Percentiles rank a stretch among this genome's conserved stretches.
Conservation (phyloP, 2,797 vertebrate genomes). For the Parambassis ranga region DNA sequence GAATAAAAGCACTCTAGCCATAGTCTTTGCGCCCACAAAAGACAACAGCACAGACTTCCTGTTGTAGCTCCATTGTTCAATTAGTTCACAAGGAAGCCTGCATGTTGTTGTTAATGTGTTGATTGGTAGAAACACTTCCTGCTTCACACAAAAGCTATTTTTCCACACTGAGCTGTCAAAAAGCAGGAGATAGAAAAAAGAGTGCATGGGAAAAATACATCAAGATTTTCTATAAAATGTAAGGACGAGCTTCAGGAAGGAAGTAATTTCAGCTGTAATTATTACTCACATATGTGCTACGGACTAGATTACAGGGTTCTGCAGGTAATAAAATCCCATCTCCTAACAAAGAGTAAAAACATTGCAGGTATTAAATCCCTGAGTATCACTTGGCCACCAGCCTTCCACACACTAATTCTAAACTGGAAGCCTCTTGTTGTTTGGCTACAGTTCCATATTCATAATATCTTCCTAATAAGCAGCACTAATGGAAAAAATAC, state of each 20-base stretch:
- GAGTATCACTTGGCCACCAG: not conserved
- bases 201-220: not conserved
- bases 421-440: slow-evolving; percentile 2
- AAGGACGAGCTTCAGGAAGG: too few relatives aligned
- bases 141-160: not conserved
- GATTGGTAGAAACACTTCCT: not conserved
- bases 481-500: not conserved
- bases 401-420: slow-evolving; percentile 6
- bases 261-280: slow-evolving; percentile 13
- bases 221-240: too few relatives aligned
- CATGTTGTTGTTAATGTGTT: not conserved
- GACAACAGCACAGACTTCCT: too few relatives aligned
- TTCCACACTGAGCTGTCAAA: not conserved
- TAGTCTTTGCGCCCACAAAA: too few relatives aligned
- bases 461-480: not conserved
- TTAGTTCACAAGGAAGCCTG: not conserved
- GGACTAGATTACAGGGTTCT: not conserved
- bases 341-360: not conserved
- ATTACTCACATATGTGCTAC: not conserved
- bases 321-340: not conserved
- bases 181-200: not conserved
- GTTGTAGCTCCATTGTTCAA: too few relatives aligned
- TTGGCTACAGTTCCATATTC: slow-evolving; percentile 7
- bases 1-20: too few relatives aligned
- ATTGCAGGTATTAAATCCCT: slow-evolving; percentile 14